phyloP scores from a whole-genome alignment of 2,113 vertebrate species.

The Xiphophorus couchianus region DNA sequence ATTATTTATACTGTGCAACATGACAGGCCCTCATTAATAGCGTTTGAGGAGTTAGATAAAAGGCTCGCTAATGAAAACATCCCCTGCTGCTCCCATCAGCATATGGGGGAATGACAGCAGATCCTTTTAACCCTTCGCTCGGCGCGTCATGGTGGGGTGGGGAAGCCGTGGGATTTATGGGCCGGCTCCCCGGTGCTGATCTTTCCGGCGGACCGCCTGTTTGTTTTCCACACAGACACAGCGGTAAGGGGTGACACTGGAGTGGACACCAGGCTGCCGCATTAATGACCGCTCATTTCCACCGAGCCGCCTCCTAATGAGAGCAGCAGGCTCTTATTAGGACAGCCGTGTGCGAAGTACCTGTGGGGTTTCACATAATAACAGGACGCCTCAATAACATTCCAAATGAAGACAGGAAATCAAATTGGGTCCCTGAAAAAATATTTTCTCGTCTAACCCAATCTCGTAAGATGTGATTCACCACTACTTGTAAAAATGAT shows the following conservation, averaged over 20 bases:
- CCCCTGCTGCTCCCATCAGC: slow-evolving; percentile 45
- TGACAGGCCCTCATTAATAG: slow-evolving; percentile 57
- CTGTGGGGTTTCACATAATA: slow-evolving; percentile 48
- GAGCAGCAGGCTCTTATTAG: slow-evolving; percentile 7
- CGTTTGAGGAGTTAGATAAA: slow-evolving; percentile 45
- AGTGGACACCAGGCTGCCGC: slow-evolving; percentile 47
- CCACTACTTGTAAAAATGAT: neutral
- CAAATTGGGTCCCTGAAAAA: slow-evolving; percentile 2
- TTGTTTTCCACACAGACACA: slow-evolving; percentile 53
- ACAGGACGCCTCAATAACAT: slow-evolving; percentile 21
- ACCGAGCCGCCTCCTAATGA: slow-evolving; percentile 16
- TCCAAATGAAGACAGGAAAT: slow-evolving; percentile 5
- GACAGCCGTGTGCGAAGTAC: slow-evolving; percentile 28
- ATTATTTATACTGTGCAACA: slow-evolving; percentile 45
- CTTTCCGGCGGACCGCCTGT: slow-evolving; percentile 41
- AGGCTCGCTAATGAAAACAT: slow-evolving; percentile 48
- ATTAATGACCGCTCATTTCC: slow-evolving; percentile 50
- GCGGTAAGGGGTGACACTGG: slow-evolving; percentile 13
- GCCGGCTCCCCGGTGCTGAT: slow-evolving; percentile 28
- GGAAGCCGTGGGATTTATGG: slow-evolving; percentile 41
- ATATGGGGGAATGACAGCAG: slow-evolving; percentile 38
- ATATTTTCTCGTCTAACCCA: neutral
- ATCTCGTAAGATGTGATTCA: neutral
- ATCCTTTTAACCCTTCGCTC: slow-evolving; percentile 39
- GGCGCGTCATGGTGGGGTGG: slow-evolving; percentile 14